Evolutionary conservation across 2,888 invertebrate genomes (phyloP), one percentile per base, ranked within the genome.

Genomic region (Apotomis turbidana): DNA sequence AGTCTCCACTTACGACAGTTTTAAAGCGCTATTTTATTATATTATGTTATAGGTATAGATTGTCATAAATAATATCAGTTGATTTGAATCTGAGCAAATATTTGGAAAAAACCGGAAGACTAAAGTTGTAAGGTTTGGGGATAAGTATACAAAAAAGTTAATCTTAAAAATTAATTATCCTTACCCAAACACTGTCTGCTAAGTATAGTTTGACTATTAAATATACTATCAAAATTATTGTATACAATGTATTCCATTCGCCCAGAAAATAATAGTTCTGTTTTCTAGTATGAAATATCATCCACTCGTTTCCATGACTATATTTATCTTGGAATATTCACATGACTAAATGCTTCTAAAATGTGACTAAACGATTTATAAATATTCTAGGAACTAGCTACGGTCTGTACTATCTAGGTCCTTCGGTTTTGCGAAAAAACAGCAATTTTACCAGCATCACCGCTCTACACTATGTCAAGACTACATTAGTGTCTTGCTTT

Each of bases 341-440:
- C 27, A 41, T 63, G 44, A 46, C 64, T 66, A 55, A 66, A 55
- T 66, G 44, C 55, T 46, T 27, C 55, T 66, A 55, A 27, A 63
- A 54, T 64, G 15, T 62, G 13, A 51, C 62, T 62, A 51, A 36
- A 41, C 41, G 15, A 46, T 46, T 4, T 49, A 49, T 49, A 49
- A 49, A 49, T 49, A 49, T 49, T 49, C 27, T 66, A 66, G 12
- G 55, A 66, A 55, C 15, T 27, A 27, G 27, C 2, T 27, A 55
- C 12, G 55, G 44, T 44, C 64, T 55, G 12, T 66, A 38, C 9
- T 4, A 44, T 66, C 44, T 27, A 8, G 27, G 27, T 55, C 12
- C n/a, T 59, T 13, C n/a, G 12, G 38, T 58, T 41, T 58, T 6
- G 38, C 49, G 49, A 9, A 49, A 27, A 49, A 9, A 10, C 49